Percentiles rank a stretch among this genome's conserved stretches.
Conservation (phyloP, 2,888 invertebrate species). For the Pseudeuparius sepicola region DNA sequence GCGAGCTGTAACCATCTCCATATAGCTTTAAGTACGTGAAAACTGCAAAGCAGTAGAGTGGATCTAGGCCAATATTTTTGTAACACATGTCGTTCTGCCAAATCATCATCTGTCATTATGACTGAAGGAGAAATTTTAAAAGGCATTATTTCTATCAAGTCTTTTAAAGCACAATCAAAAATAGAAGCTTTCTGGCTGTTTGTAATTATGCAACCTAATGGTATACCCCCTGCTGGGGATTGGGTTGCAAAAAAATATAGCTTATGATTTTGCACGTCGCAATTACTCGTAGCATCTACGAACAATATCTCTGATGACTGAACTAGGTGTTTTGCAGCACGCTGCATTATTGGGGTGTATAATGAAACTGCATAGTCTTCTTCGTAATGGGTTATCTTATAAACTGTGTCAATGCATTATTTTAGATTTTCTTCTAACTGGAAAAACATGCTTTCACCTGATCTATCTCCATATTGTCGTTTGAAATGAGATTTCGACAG, state of each 20-base stretch:
- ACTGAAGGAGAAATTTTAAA: conserved; percentile 14
- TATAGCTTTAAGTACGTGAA: conserved; percentile 15
- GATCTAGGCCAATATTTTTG: conserved; percentile 14
- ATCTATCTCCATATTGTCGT: conserved; percentile 13
- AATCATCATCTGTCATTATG: conserved; percentile 17
- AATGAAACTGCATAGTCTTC: conserved; percentile 9
- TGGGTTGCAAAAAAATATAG: conserved; percentile 16
- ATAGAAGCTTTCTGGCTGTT: conserved; percentile 8
- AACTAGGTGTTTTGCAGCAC: neutral
- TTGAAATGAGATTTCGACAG: conserved; percentile 13
- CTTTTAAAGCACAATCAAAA: conserved; percentile 12
- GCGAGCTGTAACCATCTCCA: conserved; percentile 8
- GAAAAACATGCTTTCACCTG: conserved; percentile 10
- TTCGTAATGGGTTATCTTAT: conserved; percentile 3
- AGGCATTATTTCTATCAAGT: conserved; percentile 9
- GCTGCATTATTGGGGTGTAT: conserved; percentile 10
- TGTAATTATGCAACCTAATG: conserved; percentile 9
- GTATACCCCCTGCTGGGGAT: conserved; percentile 13
- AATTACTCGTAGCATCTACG: conserved; percentile 13
- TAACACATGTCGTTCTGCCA: conserved; percentile 12
- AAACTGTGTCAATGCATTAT: neutral
- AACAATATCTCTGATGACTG: conserved; percentile 10
- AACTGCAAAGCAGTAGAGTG: conserved; percentile 12
- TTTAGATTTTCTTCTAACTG: conserved; percentile 11
- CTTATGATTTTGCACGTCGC: conserved; percentile 15